These are phyloP conservation scores for Raillietiella orientalis DNA, from an alignment of 2,888 invertebrate genomes.

Conservation along the genomic window DNA sequence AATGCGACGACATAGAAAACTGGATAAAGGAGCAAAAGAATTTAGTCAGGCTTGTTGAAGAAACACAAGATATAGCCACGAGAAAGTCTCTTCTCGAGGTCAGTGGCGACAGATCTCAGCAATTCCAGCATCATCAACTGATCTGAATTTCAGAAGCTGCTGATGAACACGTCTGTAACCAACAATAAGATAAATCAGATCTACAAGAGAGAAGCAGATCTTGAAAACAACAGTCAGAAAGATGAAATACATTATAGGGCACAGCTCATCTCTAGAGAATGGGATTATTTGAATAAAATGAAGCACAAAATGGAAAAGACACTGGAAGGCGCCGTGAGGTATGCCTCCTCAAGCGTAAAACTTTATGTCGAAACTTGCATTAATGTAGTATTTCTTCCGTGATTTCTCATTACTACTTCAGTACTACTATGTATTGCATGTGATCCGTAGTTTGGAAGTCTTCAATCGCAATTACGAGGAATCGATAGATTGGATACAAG, in stretches of 20 bases:
- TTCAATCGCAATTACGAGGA: conserved; percentile 89
- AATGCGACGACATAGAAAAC: conserved; percentile 87
- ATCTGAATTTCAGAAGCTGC: conserved; percentile 59
- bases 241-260: conserved; percentile 40
- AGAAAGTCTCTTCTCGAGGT: too few relatives aligned
- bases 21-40: conserved; percentile 92
- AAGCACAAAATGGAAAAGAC: conserved; percentile 70
- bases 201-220: conserved; percentile 50
- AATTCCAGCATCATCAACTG: too few relatives aligned
- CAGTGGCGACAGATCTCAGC: too few relatives aligned
- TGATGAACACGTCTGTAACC: conserved; percentile 79
- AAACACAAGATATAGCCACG: background rate
- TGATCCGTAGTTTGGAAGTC: conserved; percentile 63
- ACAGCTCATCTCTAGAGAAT: conserved; percentile 54
- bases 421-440: conserved; percentile 82
- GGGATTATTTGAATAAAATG: conserved; percentile 52
- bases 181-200: conserved; percentile 66
- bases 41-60: conserved; percentile 21
- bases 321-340: conserved; percentile 58
- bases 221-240: conserved; percentile 49
- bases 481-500: conserved; percentile 85
- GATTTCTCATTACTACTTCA: conserved; percentile 83
- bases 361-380: background rate
- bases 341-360: too few relatives aligned
- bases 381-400: conserved; percentile 4